Conservation (phyloP, 2,888 invertebrate genomes). For the Malthinus flaveolus region DNA sequence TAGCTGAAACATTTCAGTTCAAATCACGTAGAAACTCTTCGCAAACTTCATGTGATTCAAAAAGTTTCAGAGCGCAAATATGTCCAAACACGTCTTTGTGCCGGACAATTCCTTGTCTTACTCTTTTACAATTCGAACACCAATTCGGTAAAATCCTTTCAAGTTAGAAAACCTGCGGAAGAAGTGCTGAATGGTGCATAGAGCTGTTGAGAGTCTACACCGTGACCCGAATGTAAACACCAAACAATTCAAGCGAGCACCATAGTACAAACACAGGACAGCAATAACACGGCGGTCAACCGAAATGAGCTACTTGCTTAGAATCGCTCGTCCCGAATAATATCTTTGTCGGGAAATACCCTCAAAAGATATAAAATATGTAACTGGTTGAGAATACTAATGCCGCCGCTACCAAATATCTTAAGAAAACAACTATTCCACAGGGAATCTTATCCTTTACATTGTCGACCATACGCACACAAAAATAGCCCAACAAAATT, state of each 20-base stretch:
- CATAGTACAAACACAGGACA: conserved; percentile 41
- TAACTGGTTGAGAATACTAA: conserved; percentile 50
- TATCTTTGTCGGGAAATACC: conserved; percentile 50
- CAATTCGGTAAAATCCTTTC: conserved; percentile 41
- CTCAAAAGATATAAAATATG: conserved; percentile 54
- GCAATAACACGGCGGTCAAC: conserved; percentile 53
- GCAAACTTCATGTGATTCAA: conserved; percentile 43
- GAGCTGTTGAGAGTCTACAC: conserved; percentile 41
- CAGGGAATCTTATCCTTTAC: conserved; percentile 4
- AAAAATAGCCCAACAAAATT: conserved; percentile 1
- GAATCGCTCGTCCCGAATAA: conserved; percentile 51
- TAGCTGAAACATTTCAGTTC: conserved; percentile 34
- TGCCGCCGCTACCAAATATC: conserved; percentile 26
- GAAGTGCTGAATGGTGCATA: conserved; percentile 47
- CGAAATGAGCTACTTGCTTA: conserved; percentile 50
- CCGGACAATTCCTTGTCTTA: conserved; percentile 42
- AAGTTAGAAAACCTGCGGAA: conserved; percentile 38
- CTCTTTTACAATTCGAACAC: conserved; percentile 42
- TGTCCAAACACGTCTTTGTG: conserved; percentile 40
- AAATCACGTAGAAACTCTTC: conserved; percentile 40
- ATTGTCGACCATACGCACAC: conserved; percentile 5
- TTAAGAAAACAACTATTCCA: conserved; percentile 19
- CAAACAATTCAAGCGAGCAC: conserved; percentile 33
- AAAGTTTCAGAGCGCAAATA: conserved; percentile 45
- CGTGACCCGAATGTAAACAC: conserved; percentile 45